phyloP scores from a whole-genome alignment of 1,140 invertebrate genomes.

The Habropoda laboriosa region DNA sequence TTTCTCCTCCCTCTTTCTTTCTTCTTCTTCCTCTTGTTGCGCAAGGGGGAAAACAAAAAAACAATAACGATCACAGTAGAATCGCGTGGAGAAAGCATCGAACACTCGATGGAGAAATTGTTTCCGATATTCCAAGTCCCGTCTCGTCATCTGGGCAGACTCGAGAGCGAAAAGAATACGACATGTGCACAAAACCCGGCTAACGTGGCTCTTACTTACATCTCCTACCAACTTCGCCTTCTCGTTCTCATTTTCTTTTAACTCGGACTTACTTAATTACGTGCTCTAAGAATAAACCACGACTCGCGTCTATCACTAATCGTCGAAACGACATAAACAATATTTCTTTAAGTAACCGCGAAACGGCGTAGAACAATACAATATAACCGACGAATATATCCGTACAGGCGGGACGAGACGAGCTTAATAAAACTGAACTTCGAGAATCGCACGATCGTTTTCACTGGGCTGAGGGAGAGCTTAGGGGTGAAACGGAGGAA shows the following conservation, averaged over 20 bases:
- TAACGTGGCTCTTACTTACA: neutral
- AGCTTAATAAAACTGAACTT: conserved; percentile 16
- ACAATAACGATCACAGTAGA: conserved; percentile 50
- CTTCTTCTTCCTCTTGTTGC: no score
- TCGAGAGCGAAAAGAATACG: neutral
- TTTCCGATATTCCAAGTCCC: neutral
- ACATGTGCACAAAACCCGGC: conserved; percentile 52
- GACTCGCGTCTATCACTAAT: conserved; percentile 4
- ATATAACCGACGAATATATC: conserved; percentile 4
- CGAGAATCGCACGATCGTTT: conserved; percentile 34
- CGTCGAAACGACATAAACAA: conserved; percentile 29
- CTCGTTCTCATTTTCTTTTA: neutral
- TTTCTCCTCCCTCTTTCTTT: no score
- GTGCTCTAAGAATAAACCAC: conserved; percentile 19
- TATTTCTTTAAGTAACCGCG: conserved; percentile 41
- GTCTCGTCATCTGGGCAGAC: neutral
- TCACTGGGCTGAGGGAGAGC: neutral
- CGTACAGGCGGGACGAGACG: neutral
- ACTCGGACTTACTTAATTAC: neutral
- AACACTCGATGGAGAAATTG: conserved; percentile 5
- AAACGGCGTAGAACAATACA: conserved; percentile 17
- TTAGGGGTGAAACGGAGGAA: no score
- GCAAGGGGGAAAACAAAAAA: conserved; percentile 3
- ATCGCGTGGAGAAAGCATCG: conserved; percentile 35
- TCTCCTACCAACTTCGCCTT: neutral